Evolutionary conservation across 2,113 vertebrate genomes (phyloP).

Genomic region (Delphinapterus leucas): DNA sequence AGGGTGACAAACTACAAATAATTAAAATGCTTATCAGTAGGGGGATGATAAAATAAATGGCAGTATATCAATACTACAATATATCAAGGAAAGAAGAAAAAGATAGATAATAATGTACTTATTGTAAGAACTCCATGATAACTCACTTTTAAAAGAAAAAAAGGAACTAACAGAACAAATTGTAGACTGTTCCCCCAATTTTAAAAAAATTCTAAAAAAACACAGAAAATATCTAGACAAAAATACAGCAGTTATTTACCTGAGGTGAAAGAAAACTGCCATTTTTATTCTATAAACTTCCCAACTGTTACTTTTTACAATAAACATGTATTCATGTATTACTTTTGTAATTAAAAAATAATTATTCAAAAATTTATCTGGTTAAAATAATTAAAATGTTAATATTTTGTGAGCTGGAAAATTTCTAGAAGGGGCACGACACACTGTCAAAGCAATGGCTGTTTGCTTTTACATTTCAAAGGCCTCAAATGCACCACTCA

Average conservation of each 20-base stretch:
- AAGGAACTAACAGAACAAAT: not conserved
- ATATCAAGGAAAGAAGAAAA: not conserved
- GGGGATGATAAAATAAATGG: not conserved
- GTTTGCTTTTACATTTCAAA: not conserved
- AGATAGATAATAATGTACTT: not conserved
- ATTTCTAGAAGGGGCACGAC: not conserved
- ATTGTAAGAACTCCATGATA: not conserved
- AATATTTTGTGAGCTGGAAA: not conserved
- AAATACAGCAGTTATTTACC: not conserved
- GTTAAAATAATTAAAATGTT: constrained; percentile 11
- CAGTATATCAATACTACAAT: not conserved
- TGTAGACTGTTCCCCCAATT: not conserved
- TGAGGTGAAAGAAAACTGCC: not conserved
- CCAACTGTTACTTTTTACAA: not conserved
- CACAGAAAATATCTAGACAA: not conserved
- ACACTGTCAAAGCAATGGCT: not conserved
- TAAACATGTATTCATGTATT: not conserved
- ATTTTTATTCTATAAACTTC: not conserved
- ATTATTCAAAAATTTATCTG: not conserved
- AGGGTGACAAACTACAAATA: not conserved
- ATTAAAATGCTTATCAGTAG: not conserved
- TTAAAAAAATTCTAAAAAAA: constrained; percentile 12
- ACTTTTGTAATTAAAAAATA: not conserved
- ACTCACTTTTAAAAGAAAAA: not conserved
- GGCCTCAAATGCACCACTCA: not conserved